Evolutionary conservation across 2,888 invertebrate species (phyloP), one percentile per base, ranked within the genome.

Genomic region (Tiliacea aurago): DNA sequence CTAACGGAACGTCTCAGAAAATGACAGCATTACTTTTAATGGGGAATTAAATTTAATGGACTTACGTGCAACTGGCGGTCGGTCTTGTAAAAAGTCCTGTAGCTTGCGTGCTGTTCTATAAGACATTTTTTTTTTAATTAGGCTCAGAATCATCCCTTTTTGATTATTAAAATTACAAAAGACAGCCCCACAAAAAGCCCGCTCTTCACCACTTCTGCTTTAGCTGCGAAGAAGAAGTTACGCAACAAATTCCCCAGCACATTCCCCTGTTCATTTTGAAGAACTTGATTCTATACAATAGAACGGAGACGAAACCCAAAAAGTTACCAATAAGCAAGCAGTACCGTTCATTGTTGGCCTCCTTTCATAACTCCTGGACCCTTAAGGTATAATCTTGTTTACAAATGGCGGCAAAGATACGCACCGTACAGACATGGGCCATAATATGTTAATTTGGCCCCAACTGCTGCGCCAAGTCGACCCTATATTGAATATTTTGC

Each of bases 401-500:
- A 90, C 92, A 90, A 89, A 91, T 90, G 84, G 84, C 81, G 77
- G 85, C 84, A 83, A 87, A 88, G 88, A 89, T 81, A 79, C 78
- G 77, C 88, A 80, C 84, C 67, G 88, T 84, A 89, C 88, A 89
- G 85, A 90, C 89, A 88, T 86, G 87, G 89, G 85, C 90, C 87
- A 88, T 92, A 92, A 93, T 93, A 93, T 93, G 93, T 90, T 93
- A 93, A 93, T 93, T 93, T 89, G 81, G 84, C 80, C 89, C 88
- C 90, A 83, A 90, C 90, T 90, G 91, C 88, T 86, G 88, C 87
- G 86, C 87, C 85, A 76, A 88, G 83, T 88, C 90, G 86, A 83
- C 90, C 91, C 86, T 88, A 91, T 93, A 93, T 93, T 93, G 92
- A 92, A 93, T 93, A 93, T 93, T 92, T 93, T 92, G 88, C 89